Base-by-base conservation (phyloP, 2,888 invertebrate genomes). In the Oxycera nigricornis region DNA sequence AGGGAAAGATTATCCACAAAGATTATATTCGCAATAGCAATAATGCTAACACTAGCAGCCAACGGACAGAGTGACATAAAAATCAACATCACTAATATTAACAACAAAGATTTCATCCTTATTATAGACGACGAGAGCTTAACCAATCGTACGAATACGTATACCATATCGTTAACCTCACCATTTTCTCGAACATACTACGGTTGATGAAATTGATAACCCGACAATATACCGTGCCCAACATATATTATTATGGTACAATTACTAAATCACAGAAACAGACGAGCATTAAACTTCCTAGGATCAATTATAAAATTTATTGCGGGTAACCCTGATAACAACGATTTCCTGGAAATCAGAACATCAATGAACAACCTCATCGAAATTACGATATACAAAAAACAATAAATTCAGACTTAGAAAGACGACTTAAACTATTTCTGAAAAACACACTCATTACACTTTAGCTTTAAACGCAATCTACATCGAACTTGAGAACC, bases 271-370 rank as follows among this genome's bases (percentile, higher is more conserved):
- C 31, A 62, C 2, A 35, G 20, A 35, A 4, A n/a, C 9, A 31
- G 35, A 35, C 31, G 62, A 20, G 14, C 62, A n/a, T 7, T 62
- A 62, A 17, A 62, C 22, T 62, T 62, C 20, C 35, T 62, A 20
- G 62, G 62, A 35, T 17, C 62, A 11, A 31, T 62, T 4, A 35
- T 62, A 17, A 62, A 62, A 35, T 62, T 35, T 39, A 62, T 35
- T 7, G 35, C 62, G 9, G 62, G 35, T 2, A 62, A 62, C 35
- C 62, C 62, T 6, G 62, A 62, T 14, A n/a, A 62, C 35, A 22
- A 62, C 14, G 62, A 31, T 22, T 20, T 62, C 2, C 6, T 62
- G 11, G 62, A 62, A 62, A 62, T 62, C 35, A 62, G n/a, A 17
- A 17, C 31, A 3, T 20, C 62, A 2, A 35, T 62, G 9, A 62